Conservation (phyloP, 2,113 vertebrate species). For the Otolemur garnettii region DNA sequence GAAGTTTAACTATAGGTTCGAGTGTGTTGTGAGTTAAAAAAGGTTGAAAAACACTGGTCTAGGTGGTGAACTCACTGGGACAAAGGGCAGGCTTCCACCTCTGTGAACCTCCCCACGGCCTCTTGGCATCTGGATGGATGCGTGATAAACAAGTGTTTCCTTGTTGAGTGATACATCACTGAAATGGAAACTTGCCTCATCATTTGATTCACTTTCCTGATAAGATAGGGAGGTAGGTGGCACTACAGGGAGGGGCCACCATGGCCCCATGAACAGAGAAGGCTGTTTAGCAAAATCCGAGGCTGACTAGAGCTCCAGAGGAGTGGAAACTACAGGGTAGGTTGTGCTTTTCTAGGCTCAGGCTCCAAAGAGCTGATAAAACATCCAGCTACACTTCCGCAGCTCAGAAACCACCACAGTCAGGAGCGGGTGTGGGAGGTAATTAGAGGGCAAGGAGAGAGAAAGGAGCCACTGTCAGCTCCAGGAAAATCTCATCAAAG, state of each 20-base stretch:
- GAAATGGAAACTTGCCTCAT: neutral
- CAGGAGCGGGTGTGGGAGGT: constrained; percentile 18
- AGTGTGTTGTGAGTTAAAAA: too few species aligned
- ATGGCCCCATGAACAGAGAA: neutral
- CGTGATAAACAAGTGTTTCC: neutral
- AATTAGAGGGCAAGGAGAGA: constrained; percentile 66
- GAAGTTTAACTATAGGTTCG: too few species aligned
- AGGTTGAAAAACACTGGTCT: too few species aligned
- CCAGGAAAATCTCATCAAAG: constrained; percentile 74
- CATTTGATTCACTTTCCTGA: constrained; percentile 48
- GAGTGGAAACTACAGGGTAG: constrained; percentile 65
- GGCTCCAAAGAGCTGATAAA: neutral
- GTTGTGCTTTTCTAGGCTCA: constrained; percentile 22
- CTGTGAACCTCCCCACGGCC: neutral
- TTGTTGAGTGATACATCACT: neutral
- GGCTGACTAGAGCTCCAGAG: neutral
- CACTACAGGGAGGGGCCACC: neutral
- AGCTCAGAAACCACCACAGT: constrained; percentile 58
- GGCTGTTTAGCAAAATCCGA: constrained; percentile 45
- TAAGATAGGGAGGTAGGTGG: neutral
- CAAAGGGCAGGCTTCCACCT: neutral
- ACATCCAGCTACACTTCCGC: constrained; percentile 51
- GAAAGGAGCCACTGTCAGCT: constrained; percentile 6
- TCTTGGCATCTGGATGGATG: neutral
- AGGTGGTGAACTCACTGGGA: neutral